These are phyloP conservation scores for Varroa destructor DNA, from an alignment of 1,140 invertebrate species.

Conservation along the genomic window DNA sequence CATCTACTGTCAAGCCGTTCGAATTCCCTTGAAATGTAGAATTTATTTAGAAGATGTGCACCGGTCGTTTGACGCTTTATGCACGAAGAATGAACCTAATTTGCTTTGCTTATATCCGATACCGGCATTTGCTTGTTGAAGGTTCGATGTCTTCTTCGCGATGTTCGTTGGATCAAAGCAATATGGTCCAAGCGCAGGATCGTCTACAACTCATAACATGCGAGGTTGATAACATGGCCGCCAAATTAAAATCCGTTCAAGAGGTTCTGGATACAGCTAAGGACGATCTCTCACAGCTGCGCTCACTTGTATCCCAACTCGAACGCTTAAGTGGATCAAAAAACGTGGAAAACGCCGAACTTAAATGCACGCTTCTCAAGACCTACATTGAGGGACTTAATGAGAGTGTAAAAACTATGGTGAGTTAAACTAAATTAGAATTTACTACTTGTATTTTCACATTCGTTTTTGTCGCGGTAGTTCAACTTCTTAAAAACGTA, in stretches of 20 bases:
- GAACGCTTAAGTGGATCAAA: slow-evolving; percentile 6
- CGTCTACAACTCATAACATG: background rate
- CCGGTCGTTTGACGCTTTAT: too few relatives aligned
- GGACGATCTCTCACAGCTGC: background rate
- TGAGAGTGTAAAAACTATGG: slow-evolving; percentile 16
- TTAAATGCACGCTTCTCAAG: slow-evolving; percentile 1
- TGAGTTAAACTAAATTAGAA: background rate
- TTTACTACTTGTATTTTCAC: too few relatives aligned
- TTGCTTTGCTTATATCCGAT: too few relatives aligned
- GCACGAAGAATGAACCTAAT: too few relatives aligned
- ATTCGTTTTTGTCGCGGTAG: too few relatives aligned
- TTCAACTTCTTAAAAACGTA: too few relatives aligned
- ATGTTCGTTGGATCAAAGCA: background rate
- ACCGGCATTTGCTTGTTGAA: background rate
- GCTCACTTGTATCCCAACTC: background rate
- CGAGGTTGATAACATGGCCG: slow-evolving; percentile 1
- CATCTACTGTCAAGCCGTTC: too few relatives aligned
- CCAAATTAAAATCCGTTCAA: background rate
- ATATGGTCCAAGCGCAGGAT: slow-evolving; percentile 4
- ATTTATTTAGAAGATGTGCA: too few relatives aligned
- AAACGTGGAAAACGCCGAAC: slow-evolving; percentile 2
- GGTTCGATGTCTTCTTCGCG: background rate
- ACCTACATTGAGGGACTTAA: slow-evolving; percentile 9
- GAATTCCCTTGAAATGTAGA: too few relatives aligned
- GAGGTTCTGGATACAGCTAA: background rate